Evolutionary conservation across 2,888 invertebrate genomes (phyloP), one percentile per base, ranked within the genome.

Genomic region (Lasioglossum lativentre): DNA sequence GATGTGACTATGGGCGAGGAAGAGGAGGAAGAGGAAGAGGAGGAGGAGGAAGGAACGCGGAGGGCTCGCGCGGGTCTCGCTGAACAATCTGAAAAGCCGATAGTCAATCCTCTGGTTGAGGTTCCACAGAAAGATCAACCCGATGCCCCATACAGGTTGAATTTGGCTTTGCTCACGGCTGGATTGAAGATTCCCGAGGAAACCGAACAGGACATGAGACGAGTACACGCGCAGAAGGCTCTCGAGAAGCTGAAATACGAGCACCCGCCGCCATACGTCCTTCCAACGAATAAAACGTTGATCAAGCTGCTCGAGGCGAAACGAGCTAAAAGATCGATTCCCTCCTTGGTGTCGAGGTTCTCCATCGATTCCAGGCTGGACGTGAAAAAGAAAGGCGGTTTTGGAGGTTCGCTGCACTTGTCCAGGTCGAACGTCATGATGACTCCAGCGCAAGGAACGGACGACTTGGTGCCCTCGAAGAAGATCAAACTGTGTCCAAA

Each of bases 261-360:
- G 63, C 93, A 93, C 78, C 94, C 93, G 4, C 93, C 94, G 6
- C 94, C 95, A 0, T 94, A 93, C 66, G 93, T 94, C 2, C 82
- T 91, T 74, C 93, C 94, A 0, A 91, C 93, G 0, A 93, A 91
- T 42, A 91, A 90, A 73, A 93, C 93, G 4, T 80, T 95, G 5
- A 86, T 91, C 14, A 85, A 91, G 30, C 90, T 95, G 12, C 68
- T 94, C 3, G 91, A 93, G n/a, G 92, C 93, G 0, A 95, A 95
- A 84, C 89, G 91, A 73, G 95, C 94, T 4, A 92, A 92, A 0
- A 91, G 92, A 74, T 95, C 95, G 4, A 88, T 92, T 14, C 93
- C 93, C 27, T 95, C 95, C 3, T 83, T 95, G 40, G 85, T 95
- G 1, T 95, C 95, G 2, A 89, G 94, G 86, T 95, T 95, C 86